phyloP scores from a whole-genome alignment of 2,888 invertebrate genomes.

The Chrysomela aeneicollis region DNA sequence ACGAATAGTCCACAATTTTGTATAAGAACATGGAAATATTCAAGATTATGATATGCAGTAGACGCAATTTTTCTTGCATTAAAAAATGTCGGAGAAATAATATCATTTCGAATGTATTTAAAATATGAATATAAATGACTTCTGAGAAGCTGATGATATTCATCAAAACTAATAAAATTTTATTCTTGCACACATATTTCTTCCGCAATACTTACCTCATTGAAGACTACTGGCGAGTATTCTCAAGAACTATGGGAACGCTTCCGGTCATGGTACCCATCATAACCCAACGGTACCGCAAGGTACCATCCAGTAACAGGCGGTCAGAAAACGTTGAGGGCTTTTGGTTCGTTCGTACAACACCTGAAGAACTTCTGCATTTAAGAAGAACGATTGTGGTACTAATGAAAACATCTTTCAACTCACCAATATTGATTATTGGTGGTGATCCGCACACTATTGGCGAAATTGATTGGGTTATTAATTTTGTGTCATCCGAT shows the following conservation, averaged over 20 bases:
- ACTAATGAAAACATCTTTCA: not conserved
- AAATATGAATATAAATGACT: too few relatives aligned
- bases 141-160: too few relatives aligned
- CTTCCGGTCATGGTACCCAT: conserved; percentile 20
- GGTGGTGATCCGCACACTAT: not conserved
- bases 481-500: not conserved
- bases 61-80: too few relatives aligned
- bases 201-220: too few relatives aligned
- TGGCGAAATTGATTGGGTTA: not conserved
- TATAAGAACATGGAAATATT: too few relatives aligned
- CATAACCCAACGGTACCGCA: conserved; percentile 31
- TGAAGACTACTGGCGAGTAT: not conserved
- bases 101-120: too few relatives aligned
- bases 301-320: conserved; percentile 23
- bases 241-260: conserved; percentile 8
- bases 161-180: too few relatives aligned
- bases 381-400: too few relatives aligned
- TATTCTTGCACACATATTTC: too few relatives aligned
- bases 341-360: not conserved
- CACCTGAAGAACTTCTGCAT: not conserved
- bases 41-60: too few relatives aligned
- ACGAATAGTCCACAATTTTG: too few relatives aligned
- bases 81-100: too few relatives aligned
- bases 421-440: conserved; percentile 10
- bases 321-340: not conserved